Percentiles rank a stretch among this genome's conserved stretches.
Conservation (phyloP, 1,140 invertebrate genomes). For the Drosophila littoralis region DNA sequence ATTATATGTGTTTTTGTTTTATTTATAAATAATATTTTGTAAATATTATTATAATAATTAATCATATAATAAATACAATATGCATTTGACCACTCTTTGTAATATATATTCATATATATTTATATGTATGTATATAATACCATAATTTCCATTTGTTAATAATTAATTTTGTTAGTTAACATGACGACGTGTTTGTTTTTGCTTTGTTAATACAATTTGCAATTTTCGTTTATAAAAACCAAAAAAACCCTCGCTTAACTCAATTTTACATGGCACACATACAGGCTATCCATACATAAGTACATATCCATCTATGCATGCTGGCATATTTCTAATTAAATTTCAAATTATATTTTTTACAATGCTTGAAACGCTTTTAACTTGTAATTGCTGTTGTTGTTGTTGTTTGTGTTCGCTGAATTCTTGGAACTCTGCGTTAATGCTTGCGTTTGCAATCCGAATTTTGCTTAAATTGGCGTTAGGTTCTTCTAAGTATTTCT, state of each 20-base stretch:
- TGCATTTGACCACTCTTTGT: slow-evolving; percentile 50
- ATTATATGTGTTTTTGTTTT: slow-evolving; percentile 37
- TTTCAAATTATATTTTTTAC: slow-evolving; percentile 53
- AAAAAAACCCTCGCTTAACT: slow-evolving; percentile 49
- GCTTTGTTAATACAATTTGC: slow-evolving; percentile 67
- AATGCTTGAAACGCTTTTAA: slow-evolving; percentile 39
- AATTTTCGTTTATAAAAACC: slow-evolving; percentile 56
- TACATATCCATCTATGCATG: slow-evolving; percentile 31
- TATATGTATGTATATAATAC: slow-evolving; percentile 52
- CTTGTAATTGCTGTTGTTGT: slow-evolving; percentile 17
- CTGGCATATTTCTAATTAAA: slow-evolving; percentile 31
- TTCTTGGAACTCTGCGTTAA: slow-evolving; percentile 69
- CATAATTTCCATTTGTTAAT: slow-evolving; percentile 58
- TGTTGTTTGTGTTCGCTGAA: slow-evolving; percentile 32
- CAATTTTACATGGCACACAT: slow-evolving; percentile 68
- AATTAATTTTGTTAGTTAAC: slow-evolving; percentile 76
- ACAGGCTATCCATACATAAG: slow-evolving; percentile 38
- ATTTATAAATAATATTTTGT: slow-evolving; percentile 71
- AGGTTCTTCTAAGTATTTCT: slow-evolving; percentile 73
- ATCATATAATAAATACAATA: slow-evolving; percentile 64
- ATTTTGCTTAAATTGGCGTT: slow-evolving; percentile 75
- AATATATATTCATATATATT: slow-evolving; percentile 31
- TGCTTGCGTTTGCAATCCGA: slow-evolving; percentile 18
- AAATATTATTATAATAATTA: slow-evolving; percentile 75
- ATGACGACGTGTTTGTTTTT: slow-evolving; percentile 79